Evolutionary conservation across 2,797 vertebrate genomes (phyloP), one percentile per base, ranked within the genome.

Genomic region (Acanthis flammea): DNA sequence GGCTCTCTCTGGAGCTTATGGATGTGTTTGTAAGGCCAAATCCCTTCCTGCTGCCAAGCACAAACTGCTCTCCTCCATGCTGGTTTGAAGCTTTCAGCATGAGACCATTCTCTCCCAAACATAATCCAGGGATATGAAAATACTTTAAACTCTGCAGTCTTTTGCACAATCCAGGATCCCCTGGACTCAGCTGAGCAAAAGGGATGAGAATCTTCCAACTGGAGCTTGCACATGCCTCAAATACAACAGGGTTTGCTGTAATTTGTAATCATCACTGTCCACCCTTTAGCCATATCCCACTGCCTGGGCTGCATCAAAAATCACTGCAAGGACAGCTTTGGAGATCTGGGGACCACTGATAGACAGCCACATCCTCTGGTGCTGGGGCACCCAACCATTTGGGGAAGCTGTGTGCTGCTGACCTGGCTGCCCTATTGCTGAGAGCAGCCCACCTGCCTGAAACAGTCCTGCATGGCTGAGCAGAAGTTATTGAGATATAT

Each of bases 1-100:
- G 14, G 14, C 6, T 54, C 8, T 1, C 16, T 42, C 28, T 37
- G 50, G 0, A 0, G 10, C 21, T 30, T 28, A 6, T 37, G 53
- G 35, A 28, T 57, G 27, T 8, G 12, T 37, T 75, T 63, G 31
- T 28, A 17, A 47, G 5, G 22, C n/a, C 60, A 66, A 50, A 48
- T 12, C 3, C 21, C 8, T 6, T 6, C 9, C 6, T 5, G 3
- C 10, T 18, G 8, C 17, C 48, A 12, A 33, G 30, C 13, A 41
- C 25, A 66, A 51, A 50, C 31, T 33, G 17, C 5, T 9, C 13
- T 55, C 7, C 11, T 41, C 42, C 3, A 1, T 31, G 42, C 21
- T 42, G 39, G 10, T 30, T 54, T 39, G 60, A 57, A 76, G 48
- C 39, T 65, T 68, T 54, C 50, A 47, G 27, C 7, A 25, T 25